A percentile compares a stretch with the other conserved stretches of the same genome.
Conservation (phyloP, 2,888 invertebrate species). For the Bellardia pandia region DNA sequence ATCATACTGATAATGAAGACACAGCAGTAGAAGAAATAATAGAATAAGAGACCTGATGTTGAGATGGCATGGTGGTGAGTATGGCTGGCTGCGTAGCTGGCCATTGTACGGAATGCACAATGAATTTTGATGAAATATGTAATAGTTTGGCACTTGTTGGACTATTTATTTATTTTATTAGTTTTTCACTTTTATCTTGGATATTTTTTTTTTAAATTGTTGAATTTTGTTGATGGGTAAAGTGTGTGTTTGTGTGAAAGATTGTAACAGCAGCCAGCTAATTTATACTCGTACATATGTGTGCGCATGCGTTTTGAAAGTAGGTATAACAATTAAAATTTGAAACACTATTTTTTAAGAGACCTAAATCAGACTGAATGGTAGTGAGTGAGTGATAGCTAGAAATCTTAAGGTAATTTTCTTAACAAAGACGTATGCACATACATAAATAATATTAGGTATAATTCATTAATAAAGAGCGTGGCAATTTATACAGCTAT, state of each 20-base stretch:
- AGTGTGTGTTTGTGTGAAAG: background rate
- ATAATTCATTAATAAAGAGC: slow-evolving; percentile 25
- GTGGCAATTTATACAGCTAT: background rate
- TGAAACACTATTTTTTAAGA: slow-evolving; percentile 16
- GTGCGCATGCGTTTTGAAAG: slow-evolving; percentile 36
- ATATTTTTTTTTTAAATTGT: background rate
- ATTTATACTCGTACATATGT: slow-evolving; percentile 25
- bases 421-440: no score
- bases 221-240: background rate
- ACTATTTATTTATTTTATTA: background rate
- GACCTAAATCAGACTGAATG: background rate
- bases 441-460: background rate
- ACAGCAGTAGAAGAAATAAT: slow-evolving; percentile 20
- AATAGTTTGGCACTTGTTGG: slow-evolving; percentile 65
- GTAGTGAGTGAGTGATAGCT: background rate
- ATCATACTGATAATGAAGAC: background rate
- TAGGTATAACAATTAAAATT: slow-evolving; percentile 52
- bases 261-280: slow-evolving; percentile 48
- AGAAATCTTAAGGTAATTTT: background rate
- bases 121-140: slow-evolving; percentile 54
- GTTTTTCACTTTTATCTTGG: slow-evolving; percentile 37
- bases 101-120: slow-evolving; percentile 56
- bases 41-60: slow-evolving; percentile 8
- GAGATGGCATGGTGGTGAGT: slow-evolving; percentile 22
- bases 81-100: slow-evolving; percentile 19